Conservation (phyloP, 2,113 vertebrate species). For the Zosterops lateralis region DNA sequence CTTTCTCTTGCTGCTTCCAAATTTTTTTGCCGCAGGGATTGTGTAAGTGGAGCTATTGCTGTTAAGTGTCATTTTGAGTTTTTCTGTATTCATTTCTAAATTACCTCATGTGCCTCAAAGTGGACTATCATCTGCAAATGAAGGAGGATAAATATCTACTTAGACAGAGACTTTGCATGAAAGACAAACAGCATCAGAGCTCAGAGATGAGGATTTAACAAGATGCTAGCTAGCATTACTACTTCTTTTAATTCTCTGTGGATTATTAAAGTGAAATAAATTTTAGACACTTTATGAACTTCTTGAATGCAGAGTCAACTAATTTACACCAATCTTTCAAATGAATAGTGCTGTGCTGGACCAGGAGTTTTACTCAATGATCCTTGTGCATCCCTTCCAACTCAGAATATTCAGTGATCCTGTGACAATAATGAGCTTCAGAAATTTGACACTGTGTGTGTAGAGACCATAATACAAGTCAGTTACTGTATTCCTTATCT, state of each 20-base stretch:
- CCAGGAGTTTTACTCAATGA: neutral
- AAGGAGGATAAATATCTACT: conserved; percentile 5
- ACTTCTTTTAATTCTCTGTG: neutral
- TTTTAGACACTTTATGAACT: neutral
- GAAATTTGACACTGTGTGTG: neutral
- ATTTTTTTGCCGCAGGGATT: neutral
- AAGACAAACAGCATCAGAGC: neutral
- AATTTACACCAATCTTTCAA: neutral
- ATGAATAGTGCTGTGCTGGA: neutral
- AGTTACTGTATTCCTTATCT: neutral
- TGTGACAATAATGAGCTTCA: neutral
- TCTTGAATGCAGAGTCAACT: neutral
- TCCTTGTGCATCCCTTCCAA: neutral
- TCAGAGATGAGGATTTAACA: conserved; percentile 14
- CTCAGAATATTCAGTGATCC: neutral
- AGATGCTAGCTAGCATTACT: neutral
- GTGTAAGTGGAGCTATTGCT: neutral
- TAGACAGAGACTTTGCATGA: conserved; percentile 5
- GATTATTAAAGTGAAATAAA: neutral
- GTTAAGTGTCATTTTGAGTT: conserved; percentile 16
- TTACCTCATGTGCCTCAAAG: conserved; percentile 9
- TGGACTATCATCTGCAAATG: conserved; percentile 8
- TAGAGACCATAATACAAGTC: neutral
- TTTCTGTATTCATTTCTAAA: conserved; percentile 1
- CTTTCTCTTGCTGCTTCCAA: conserved; percentile 13